Conservation (phyloP, 2,797 vertebrate species). For the Lacerta viridis region DNA sequence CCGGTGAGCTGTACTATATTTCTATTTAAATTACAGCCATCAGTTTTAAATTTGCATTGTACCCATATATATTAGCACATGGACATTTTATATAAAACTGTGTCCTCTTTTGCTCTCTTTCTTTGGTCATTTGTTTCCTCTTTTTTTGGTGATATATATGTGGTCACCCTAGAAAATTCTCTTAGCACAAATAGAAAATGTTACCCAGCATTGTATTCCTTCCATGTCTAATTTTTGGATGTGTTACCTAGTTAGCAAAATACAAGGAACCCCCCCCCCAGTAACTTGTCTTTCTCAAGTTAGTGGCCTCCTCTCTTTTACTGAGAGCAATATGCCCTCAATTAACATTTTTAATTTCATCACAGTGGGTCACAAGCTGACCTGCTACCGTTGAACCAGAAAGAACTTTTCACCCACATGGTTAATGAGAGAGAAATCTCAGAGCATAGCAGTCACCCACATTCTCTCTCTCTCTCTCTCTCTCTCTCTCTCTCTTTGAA, state of each 20-base stretch:
- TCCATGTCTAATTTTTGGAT: neutral
- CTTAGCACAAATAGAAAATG: rapidly evolving
- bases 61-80: too few relatives aligned
- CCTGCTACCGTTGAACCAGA: constrained; percentile 11
- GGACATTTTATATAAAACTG: too few relatives aligned
- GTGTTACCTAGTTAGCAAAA: constrained; percentile 11
- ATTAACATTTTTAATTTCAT: constrained; percentile 47
- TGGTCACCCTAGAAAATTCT: neutral
- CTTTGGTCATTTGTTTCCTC: too few relatives aligned
- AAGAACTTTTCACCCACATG: constrained; percentile 20
- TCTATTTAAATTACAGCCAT: too few relatives aligned
- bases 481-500: neutral
- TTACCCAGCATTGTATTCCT: neutral
- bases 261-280: neutral
- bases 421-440: constrained; percentile 46
- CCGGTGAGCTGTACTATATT: too few relatives aligned
- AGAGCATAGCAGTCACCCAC: constrained; percentile 12
- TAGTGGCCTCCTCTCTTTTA: constrained; percentile 35
- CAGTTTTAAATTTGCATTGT: too few relatives aligned
- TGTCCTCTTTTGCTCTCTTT: too few relatives aligned
- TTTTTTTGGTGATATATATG: too few relatives aligned
- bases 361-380: constrained; percentile 24
- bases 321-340: constrained; percentile 33
- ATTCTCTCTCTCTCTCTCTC: too few relatives aligned
- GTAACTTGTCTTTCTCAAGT: constrained; percentile 7